Evolutionary conservation across 2,888 invertebrate genomes (phyloP), one percentile per base, ranked within the genome.

Genomic region (Agrochola litura): DNA sequence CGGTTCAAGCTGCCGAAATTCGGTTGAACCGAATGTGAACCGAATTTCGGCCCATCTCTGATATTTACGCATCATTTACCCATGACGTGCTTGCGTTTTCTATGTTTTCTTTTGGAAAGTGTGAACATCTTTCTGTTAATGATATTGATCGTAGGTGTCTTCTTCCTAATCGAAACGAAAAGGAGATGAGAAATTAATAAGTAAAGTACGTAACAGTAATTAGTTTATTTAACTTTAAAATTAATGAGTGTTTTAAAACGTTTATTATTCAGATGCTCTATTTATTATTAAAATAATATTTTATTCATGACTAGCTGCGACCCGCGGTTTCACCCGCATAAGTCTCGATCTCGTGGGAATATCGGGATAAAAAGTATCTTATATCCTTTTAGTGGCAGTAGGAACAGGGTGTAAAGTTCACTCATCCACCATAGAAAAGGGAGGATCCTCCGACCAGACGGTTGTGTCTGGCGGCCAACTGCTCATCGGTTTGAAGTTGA

Each of bases 81-180:
- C 64, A 60, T 65, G 75, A 54, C 52, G 46, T 66, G 61, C 30
- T 63, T 52, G n/a, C 56, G 63, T 67, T 63, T 82, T 66, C 76
- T 41, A 16, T 76, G 61, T 73, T 81, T 64, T 74, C 82, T 65
- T 74, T 82, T 82, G 41, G 63, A 76, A 79, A 82, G 41, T 82
- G 56, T 56, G 58, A 67, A 67, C 9, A 65, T 56, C 30, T 30
- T 30, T 30, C n/a, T 73, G 81, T 43, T 43, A 49, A 2, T 41
- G 46, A 71, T 80, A 77, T 54, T 46, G 54, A 37, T n/a, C 49
- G 5, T 46, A 37, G n/a, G 5, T 49, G 22, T 64, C 16, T 16
- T 9, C 10, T 74, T 81, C 52, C 37, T 6, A 19, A 52, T 52
- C 30, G 54, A 81, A 77, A 56, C 12, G 22, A 14, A 52, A 66